Base-by-base conservation (phyloP, 2,797 vertebrate species). In the Florisuga fusca region DNA sequence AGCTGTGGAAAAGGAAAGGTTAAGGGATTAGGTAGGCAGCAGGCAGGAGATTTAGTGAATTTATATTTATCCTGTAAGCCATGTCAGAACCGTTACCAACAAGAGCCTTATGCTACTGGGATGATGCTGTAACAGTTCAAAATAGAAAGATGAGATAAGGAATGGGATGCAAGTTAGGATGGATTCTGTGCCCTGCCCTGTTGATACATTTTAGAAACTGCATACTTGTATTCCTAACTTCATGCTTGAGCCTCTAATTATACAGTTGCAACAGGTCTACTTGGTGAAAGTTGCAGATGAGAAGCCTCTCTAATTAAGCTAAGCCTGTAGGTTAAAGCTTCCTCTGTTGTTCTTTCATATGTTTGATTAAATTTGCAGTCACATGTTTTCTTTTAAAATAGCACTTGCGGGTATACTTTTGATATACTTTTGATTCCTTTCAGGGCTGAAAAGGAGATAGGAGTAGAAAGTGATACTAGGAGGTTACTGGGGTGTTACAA, bases 21-120 rank as follows among this genome's bases (percentile, higher is more conserved):
- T 93, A 87, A 91, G 54, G 76, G 93, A 95, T 88, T 95, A 92
- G 89, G 84, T 51, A 84, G 89, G 58, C 59, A 58, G 91, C 61
- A 95, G 94, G 90, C 93, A 90, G 87, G 87, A 96, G 96, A 95
- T 94, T 95, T 96, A 96, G 84, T 95, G 96, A 96, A 96, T 97
- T 96, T 96, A 90, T 96, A 96, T 95, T 97, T 97, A 97, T 96
- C 96, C 89, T 72, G 34, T 90, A 92, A 96, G 86, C 7, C 2
- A 93, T 95, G 94, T 97, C 80, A 91, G 86, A 91, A 89, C 84
- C 1, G 7, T 89, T 94, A 93, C 76, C 51, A 66, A 72, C 50
- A 66, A 91, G 61, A 0, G 10, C 58, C 86, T 84, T 84, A 67
- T 68, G 84, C 71, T 92, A 58, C 64, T 79, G 87, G 86, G 58